Evolutionary conservation across 1,140 invertebrate species (phyloP), one percentile per base, ranked within the genome.

Genomic region (Drosophila gunungcola): DNA sequence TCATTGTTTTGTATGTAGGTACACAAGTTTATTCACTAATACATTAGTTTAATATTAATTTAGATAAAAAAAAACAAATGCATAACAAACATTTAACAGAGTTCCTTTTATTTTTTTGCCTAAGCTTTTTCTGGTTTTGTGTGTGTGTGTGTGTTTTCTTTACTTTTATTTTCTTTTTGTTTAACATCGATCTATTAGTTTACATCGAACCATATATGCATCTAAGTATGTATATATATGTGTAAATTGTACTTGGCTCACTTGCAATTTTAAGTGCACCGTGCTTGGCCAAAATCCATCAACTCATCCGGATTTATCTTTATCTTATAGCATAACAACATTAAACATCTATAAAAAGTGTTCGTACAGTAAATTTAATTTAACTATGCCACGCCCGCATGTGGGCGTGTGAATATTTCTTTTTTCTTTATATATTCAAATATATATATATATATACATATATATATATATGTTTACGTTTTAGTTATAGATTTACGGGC

Each of bases 1-100:
- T 52, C 62, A 73, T 78, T 36, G 53, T 64, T 81, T 70, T 80
- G 73, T 79, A 73, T 79, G 78, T 86, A 86, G 83, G 83, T 86
- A 86, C 83, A 88, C 84, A 88, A 88, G 78, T 86, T 86, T 88
- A 79, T 88, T 86, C 48, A 69, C 65, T 86, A 86, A 63, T 82
- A 49, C 74, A 81, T 82, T 86, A 78, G 64, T 68, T 64, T 88
- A 82, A 65, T 76, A 76, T 77, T 82, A 78, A 81, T 81, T 73
- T 68, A 58, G 69, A 78, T 78, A 57, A 62, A 80, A 82, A 73
- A 85, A 82, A 86, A 83, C 79, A 86, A 86, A 86, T 88, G 83
- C 83, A 83, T 86, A 86, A 86, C 83, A 88, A 86, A 82, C 83
- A 86, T 86, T 86, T 70, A 86, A 86, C 83, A 86, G 64, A 77